Percentiles rank a stretch among this genome's conserved stretches.
These are phyloP conservation scores for Drosophila flavopinicola DNA, from an alignment of 2,888 invertebrate species.

Conservation along the genomic window DNA sequence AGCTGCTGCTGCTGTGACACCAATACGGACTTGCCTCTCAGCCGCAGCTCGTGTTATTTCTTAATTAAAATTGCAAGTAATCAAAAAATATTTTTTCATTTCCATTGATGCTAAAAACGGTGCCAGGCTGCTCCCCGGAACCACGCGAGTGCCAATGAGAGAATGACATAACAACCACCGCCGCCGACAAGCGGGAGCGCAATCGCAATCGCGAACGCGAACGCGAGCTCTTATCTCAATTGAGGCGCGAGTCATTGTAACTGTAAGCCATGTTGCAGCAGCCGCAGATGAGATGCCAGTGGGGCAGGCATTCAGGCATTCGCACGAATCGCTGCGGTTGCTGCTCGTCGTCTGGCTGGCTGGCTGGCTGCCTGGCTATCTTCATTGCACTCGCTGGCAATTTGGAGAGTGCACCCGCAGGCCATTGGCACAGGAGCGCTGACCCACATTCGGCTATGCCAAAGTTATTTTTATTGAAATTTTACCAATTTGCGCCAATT, in stretches of 20 bases:
- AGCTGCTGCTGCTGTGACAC: slow-evolving; percentile 61
- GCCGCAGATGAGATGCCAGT: slow-evolving; percentile 40
- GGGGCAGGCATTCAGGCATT: slow-evolving; percentile 21
- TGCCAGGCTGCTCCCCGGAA: slow-evolving; percentile 42
- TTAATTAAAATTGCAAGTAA: slow-evolving; percentile 72
- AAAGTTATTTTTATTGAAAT: slow-evolving; percentile 73
- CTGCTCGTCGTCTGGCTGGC: slow-evolving; percentile 4
- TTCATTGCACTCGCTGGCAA: slow-evolving; percentile 65
- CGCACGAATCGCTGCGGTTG: slow-evolving; percentile 14
- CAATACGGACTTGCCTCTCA: slow-evolving; percentile 41
- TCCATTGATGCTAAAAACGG: slow-evolving; percentile 50
- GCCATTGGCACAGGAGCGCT: slow-evolving; percentile 63
- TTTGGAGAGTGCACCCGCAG: slow-evolving; percentile 71
- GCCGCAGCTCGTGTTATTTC: slow-evolving; percentile 40
- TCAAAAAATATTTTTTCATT: slow-evolving; percentile 50
- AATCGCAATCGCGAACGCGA: slow-evolving; percentile 18
- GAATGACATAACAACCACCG: slow-evolving; percentile 73
- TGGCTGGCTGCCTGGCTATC: slow-evolving; percentile 43
- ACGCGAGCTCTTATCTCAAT: slow-evolving; percentile 69
- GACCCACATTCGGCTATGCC: slow-evolving; percentile 61
- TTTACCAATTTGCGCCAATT: slow-evolving; percentile 70
- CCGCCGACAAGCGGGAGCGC: no score
- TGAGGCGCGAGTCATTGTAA: slow-evolving; percentile 71
- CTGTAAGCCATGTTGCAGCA: slow-evolving; percentile 62
- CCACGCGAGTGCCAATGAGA: slow-evolving; percentile 39